Evolutionary conservation across 1,140 invertebrate species (phyloP).

Genomic region (Pogonomyrmex barbatus): DNA sequence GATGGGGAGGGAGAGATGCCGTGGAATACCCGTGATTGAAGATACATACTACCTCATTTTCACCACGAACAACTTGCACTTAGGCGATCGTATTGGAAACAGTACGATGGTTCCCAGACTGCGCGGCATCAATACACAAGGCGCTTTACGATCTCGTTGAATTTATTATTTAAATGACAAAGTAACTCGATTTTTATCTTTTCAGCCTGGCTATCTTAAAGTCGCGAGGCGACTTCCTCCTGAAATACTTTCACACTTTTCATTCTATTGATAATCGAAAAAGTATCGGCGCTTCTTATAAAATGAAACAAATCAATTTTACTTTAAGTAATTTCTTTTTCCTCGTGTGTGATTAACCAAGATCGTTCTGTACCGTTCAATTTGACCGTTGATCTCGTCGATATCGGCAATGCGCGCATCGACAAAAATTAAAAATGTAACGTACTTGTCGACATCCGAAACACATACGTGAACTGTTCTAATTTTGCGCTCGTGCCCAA

Average conservation of each 20-base stretch:
- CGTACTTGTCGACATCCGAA: background rate
- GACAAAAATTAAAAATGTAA: constrained; percentile 25
- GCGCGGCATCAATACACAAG: constrained; percentile 28
- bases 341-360: background rate
- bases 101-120: constrained; percentile 24
- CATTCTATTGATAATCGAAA: background rate
- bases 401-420: background rate
- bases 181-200: background rate
- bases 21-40: constrained; percentile 56
- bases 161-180: background rate
- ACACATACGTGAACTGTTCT: constrained; percentile 4
- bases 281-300: background rate
- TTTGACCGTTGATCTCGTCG: too few relatives aligned
- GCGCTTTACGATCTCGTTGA: background rate
- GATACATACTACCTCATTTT: constrained; percentile 65
- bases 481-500: constrained; percentile 12
- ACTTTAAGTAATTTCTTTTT: background rate
- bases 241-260: background rate
- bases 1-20: constrained; percentile 56
- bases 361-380: background rate
- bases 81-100: constrained; percentile 48
- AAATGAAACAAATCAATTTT: background rate
- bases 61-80: constrained; percentile 55
- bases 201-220: background rate
- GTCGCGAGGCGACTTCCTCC: too few relatives aligned